These are phyloP conservation scores for Ceuthmochares aereus DNA, from an alignment of 2,113 vertebrate species.

Conservation along the genomic window DNA sequence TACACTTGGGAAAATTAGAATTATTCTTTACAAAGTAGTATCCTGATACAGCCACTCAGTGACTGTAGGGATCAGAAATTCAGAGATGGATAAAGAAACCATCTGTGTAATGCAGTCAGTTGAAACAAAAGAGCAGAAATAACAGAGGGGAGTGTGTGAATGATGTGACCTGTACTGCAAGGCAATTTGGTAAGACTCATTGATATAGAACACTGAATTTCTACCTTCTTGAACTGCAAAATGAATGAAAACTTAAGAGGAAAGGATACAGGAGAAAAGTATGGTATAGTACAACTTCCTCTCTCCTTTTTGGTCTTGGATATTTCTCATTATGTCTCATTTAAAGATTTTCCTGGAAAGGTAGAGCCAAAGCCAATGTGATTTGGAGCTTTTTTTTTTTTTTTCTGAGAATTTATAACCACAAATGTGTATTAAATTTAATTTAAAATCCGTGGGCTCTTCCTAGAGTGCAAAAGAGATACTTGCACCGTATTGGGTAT, in stretches of 20 bases:
- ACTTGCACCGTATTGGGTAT: fast-evolving
- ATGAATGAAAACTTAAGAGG: neutral
- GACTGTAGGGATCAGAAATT: neutral
- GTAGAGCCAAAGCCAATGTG: neutral
- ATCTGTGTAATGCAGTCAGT: constrained; percentile 8
- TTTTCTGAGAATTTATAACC: neutral
- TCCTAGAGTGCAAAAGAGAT: neutral
- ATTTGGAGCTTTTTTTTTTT: fast-evolving
- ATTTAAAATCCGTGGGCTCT: neutral
- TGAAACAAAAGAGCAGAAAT: neutral
- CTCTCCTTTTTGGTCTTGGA: neutral
- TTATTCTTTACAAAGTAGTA: neutral
- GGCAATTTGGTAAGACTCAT: constrained; percentile 11
- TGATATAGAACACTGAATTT: constrained; percentile 37
- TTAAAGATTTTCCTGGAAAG: neutral
- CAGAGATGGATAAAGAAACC: constrained; percentile 10
- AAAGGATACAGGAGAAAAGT: neutral
- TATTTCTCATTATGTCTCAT: neutral
- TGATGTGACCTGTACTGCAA: constrained; percentile 1
- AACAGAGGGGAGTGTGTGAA: neutral
- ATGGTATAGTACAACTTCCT: neutral
- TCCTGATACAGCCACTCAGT: neutral
- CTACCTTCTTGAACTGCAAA: constrained; percentile 16
- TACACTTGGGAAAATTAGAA: neutral
- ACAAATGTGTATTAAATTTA: neutral